phyloP scores from a whole-genome alignment of 2,888 invertebrate genomes.

The Yponomeuta sedellus region DNA sequence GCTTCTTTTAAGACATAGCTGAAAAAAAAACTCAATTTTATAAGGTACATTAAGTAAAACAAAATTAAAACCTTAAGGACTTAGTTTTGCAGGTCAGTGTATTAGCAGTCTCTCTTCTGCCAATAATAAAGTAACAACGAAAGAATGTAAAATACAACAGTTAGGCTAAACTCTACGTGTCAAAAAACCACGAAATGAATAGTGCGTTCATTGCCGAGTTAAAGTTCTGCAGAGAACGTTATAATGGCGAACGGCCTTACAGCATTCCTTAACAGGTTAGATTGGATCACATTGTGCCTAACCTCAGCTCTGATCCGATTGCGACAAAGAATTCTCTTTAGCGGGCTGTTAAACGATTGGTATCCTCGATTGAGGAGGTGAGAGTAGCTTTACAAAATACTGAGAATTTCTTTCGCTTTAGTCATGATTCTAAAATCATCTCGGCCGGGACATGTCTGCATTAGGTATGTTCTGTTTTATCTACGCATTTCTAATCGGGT shows the following conservation, averaged over 20 bases:
- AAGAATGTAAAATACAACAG: too few species aligned
- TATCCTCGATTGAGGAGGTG: neutral
- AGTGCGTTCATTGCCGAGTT: neutral
- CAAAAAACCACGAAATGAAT: neutral
- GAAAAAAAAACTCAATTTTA: too few species aligned
- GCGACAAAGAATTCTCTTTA: neutral
- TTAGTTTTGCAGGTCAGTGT: too few species aligned
- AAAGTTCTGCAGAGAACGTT: neutral
- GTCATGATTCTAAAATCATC: neutral
- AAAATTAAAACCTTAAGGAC: too few species aligned
- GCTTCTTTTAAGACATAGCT: too few species aligned
- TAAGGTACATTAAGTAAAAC: too few species aligned
- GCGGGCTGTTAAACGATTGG: neutral
- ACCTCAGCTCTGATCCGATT: slow-evolving; percentile 4
- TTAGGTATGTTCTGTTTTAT: neutral
- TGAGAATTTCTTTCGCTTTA: neutral
- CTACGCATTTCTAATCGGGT: neutral
- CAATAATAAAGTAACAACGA: too few species aligned
- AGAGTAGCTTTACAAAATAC: neutral
- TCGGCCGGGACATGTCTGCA: too few species aligned
- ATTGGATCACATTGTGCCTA: slow-evolving; percentile 14
- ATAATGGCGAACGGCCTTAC: slow-evolving; percentile 36
- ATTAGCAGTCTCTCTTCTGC: too few species aligned
- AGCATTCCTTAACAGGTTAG: slow-evolving; percentile 42
- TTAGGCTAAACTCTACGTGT: too few species aligned